Evolutionary conservation across 2,888 invertebrate species (phyloP).

Genomic region (Heteropelma amictum): DNA sequence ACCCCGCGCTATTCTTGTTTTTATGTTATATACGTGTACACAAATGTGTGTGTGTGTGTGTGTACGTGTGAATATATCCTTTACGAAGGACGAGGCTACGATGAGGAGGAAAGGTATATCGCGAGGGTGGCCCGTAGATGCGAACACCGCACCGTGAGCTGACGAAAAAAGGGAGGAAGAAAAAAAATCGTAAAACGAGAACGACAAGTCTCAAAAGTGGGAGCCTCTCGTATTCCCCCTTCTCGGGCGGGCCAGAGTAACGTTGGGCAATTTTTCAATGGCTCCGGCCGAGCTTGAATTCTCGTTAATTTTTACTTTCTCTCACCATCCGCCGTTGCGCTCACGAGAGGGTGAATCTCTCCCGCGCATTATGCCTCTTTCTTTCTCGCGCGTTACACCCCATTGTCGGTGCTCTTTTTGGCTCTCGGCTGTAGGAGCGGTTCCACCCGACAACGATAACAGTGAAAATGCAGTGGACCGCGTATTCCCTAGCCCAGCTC

Average conservation of each 20-base stretch:
- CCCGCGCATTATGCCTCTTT: background rate
- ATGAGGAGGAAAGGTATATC: conserved; percentile 35
- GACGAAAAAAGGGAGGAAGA: conserved; percentile 33
- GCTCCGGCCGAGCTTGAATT: conserved; percentile 76
- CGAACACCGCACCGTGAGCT: conserved; percentile 32
- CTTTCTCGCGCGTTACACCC: conserved; percentile 38
- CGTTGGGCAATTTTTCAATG: conserved; percentile 75
- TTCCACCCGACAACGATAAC: conserved; percentile 72
- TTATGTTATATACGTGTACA: conserved; percentile 1
- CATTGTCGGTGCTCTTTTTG: conserved; percentile 66
- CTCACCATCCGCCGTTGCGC: conserved; percentile 72
- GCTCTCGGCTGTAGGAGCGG: conserved; percentile 62
- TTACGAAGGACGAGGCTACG: conserved; percentile 25
- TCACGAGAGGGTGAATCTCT: conserved; percentile 20
- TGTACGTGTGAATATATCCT: conserved; percentile 16
- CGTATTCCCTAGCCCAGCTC: conserved; percentile 57
- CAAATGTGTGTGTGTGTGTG: conserved; percentile 2
- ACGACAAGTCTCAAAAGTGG: conserved; percentile 69
- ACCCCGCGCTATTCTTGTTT: background rate
- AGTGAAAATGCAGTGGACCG: conserved; percentile 74
- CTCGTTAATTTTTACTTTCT: conserved; percentile 77
- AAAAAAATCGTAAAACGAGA: conserved; percentile 60
- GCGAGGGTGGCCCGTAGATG: conserved; percentile 24
- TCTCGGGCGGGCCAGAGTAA: conserved; percentile 33
- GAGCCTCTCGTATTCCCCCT: conserved; percentile 54